These are phyloP conservation scores for Acanthosepion lycidas DNA, from an alignment of 2,888 invertebrate genomes.

Conservation along the genomic window DNA sequence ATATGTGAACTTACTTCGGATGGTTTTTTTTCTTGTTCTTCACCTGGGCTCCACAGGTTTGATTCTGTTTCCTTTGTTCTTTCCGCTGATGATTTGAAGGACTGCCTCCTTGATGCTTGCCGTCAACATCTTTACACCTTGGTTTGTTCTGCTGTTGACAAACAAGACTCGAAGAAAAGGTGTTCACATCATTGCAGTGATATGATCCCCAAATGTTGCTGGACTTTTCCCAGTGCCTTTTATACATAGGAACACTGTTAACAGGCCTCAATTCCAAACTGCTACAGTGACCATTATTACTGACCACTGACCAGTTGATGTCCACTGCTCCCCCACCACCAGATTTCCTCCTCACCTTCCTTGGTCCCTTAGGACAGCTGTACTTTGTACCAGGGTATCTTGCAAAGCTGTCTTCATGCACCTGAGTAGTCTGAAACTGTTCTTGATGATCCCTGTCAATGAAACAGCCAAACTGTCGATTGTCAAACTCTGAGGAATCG, in stretches of 20 bases:
- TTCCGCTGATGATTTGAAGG: constrained; percentile 34
- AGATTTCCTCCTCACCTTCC: background rate
- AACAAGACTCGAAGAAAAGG: constrained; percentile 59
- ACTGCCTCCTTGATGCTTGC: background rate
- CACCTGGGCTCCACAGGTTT: background rate
- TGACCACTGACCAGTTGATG: background rate
- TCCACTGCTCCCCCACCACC: background rate
- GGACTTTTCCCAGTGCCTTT: constrained; percentile 66
- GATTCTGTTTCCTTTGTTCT: background rate
- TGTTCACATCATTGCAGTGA: constrained; percentile 65
- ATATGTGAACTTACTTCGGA: background rate
- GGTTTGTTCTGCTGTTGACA: background rate
- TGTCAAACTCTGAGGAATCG: background rate
- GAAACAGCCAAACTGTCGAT: background rate
- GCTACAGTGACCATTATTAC: constrained; percentile 2
- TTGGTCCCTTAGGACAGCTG: constrained; percentile 35
- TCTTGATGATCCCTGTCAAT: background rate
- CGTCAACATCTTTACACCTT: background rate
- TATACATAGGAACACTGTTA: constrained; percentile 50
- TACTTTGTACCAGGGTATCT: background rate
- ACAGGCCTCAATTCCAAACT: background rate
- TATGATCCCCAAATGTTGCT: constrained; percentile 67
- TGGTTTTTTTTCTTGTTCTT: constrained; percentile 37
- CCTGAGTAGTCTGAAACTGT: background rate
- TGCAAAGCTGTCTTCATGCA: background rate